Conservation (phyloP, 2,797 vertebrate species). For the Microcaecilia unicolor region DNA sequence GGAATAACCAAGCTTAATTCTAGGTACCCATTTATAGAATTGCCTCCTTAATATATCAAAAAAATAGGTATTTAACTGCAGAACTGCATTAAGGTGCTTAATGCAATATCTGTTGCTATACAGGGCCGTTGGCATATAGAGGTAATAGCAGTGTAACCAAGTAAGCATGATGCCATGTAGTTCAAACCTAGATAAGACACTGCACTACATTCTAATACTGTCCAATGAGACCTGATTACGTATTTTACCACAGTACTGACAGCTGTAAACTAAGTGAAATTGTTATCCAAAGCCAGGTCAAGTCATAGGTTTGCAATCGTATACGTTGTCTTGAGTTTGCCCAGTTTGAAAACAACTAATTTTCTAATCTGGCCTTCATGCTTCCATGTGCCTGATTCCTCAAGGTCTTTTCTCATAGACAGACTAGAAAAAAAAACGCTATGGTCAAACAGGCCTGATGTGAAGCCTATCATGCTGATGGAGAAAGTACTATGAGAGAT, state of each 20-base stretch:
- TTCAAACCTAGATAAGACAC: conserved; percentile 12
- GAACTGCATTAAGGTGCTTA: conserved; percentile 11
- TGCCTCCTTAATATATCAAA: too few relatives aligned
- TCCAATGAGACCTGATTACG: conserved; percentile 24
- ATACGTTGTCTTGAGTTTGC: conserved; percentile 23
- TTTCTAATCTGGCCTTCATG: too few relatives aligned
- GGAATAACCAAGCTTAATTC: too few relatives aligned
- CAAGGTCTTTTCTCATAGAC: too few relatives aligned
- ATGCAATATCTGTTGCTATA: conserved; percentile 17
- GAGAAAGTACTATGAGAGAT: too few relatives aligned
- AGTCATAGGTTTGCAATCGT: conserved; percentile 36
- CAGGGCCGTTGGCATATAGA: conserved; percentile 9
- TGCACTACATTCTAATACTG: conserved; percentile 25
- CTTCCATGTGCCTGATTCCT: too few relatives aligned
- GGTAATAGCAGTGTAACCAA: conserved; percentile 9
- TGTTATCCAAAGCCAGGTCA: conserved; percentile 22
- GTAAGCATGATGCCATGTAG: conserved; percentile 13
- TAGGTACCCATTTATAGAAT: too few relatives aligned
- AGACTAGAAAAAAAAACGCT: too few relatives aligned
- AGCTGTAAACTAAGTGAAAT: conserved; percentile 31
- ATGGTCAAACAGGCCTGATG: too few relatives aligned
- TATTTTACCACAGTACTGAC: too few relatives aligned
- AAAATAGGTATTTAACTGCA: neutral
- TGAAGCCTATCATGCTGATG: too few relatives aligned
- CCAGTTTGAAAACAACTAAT: too few relatives aligned